Conservation (phyloP, 2,797 vertebrate species). For the Alca torda region DNA sequence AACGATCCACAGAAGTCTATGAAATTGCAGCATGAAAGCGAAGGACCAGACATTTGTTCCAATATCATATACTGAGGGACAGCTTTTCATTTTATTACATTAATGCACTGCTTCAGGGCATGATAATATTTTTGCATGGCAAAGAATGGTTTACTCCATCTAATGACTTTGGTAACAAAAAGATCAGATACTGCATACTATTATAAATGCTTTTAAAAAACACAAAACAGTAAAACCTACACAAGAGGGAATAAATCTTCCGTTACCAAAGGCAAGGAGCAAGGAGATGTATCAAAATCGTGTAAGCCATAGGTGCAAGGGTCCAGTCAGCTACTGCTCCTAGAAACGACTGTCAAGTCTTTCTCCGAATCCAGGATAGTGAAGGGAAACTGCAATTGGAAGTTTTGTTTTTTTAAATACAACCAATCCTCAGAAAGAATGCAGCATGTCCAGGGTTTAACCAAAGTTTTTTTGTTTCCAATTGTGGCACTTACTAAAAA, state of each 20-base stretch:
- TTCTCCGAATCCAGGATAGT: not conserved
- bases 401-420: not conserved
- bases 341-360: not conserved
- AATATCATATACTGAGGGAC: not conserved
- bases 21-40: not conserved
- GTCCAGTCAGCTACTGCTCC: not conserved
- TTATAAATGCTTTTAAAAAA: not conserved
- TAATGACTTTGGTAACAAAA: not conserved
- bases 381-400: not conserved
- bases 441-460: not conserved
- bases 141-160: not conserved
- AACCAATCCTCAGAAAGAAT: not conserved
- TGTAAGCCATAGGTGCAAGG: not conserved
- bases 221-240: not conserved
- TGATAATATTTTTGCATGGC: not conserved
- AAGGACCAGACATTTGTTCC: not conserved
- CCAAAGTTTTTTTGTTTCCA: not conserved
- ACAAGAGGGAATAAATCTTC: not conserved
- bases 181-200: not conserved
- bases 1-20: not conserved
- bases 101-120: not conserved
- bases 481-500: not conserved
- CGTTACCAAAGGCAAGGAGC: constrained; percentile 12
- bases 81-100: not conserved
- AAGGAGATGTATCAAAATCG: not conserved